Percentiles rank a stretch among this genome's conserved stretches.
Conservation (phyloP, 2,113 vertebrate genomes). For the Solenodon paradoxus region DNA sequence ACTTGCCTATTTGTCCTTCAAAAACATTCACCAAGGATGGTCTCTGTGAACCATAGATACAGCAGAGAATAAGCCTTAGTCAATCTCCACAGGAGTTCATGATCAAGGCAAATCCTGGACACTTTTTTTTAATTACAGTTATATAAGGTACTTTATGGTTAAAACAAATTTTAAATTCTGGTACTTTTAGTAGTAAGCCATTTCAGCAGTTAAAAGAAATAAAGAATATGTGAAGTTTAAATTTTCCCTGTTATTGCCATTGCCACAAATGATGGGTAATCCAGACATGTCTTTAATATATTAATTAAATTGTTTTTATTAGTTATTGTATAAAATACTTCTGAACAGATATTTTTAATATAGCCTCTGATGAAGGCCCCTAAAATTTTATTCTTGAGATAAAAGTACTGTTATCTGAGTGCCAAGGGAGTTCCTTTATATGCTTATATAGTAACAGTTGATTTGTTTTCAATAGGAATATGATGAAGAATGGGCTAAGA, state of each 20-base stretch:
- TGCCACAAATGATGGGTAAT: background rate
- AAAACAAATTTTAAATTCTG: constrained; percentile 13
- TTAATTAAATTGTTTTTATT: background rate
- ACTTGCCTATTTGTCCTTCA: background rate
- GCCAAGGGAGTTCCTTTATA: background rate
- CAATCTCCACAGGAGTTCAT: background rate
- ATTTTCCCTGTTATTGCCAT: background rate
- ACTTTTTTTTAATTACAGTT: too few relatives aligned
- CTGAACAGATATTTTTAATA: constrained; percentile 12
- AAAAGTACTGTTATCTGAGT: background rate
- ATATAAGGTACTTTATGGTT: constrained; percentile 12
- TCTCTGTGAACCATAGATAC: background rate
- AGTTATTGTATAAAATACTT: background rate
- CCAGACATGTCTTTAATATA: background rate
- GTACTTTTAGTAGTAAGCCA: background rate
- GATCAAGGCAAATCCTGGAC: background rate
- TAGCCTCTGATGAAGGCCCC: background rate
- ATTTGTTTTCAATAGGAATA: constrained; percentile 86
- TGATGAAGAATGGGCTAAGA: constrained; percentile 93
- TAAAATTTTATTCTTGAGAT: background rate
- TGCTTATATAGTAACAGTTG: background rate
- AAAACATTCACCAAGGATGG: background rate
- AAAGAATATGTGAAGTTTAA: constrained; percentile 2
- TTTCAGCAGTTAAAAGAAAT: constrained; percentile 9
- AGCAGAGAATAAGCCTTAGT: background rate